Conservation (phyloP, 2,113 vertebrate species). For the Lutjanus erythropterus region DNA sequence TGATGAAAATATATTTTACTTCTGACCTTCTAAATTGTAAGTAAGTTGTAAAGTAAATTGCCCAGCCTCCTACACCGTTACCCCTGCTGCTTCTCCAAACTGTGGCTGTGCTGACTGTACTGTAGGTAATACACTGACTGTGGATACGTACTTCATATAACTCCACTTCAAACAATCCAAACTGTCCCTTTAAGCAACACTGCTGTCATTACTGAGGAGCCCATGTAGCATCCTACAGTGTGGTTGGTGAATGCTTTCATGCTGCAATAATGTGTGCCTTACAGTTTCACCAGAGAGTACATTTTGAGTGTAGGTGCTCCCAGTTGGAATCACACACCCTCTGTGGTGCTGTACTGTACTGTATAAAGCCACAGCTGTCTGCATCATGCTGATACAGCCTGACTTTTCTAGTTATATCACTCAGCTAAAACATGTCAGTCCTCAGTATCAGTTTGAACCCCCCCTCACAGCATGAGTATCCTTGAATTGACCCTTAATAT, state of each 20-base stretch:
- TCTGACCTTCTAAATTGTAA: too few relatives aligned
- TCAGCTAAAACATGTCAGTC: constrained; percentile 43
- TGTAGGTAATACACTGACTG: too few relatives aligned
- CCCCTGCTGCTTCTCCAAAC: too few relatives aligned
- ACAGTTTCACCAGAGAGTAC: constrained; percentile 33
- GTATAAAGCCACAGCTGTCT: constrained; percentile 40
- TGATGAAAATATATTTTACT: too few relatives aligned
- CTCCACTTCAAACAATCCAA: too few relatives aligned
- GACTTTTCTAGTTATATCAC: constrained; percentile 57
- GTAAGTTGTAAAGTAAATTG: too few relatives aligned
- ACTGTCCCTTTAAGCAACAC: too few relatives aligned
- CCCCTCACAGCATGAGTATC: constrained; percentile 13
- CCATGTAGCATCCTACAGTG: not conserved
- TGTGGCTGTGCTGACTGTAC: too few relatives aligned
- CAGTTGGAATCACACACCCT: constrained; percentile 23
- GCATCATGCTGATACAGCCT: constrained; percentile 47
- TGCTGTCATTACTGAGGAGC: not conserved
- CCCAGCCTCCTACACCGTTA: too few relatives aligned
- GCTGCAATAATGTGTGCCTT: constrained; percentile 22
- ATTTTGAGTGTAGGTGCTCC: constrained; percentile 40
- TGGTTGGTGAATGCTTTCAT: constrained; percentile 27
- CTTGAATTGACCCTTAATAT: constrained; percentile 58
- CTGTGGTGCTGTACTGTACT: constrained; percentile 19
- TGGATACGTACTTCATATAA: too few relatives aligned
- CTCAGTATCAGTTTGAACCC: not conserved